Conservation (phyloP, 2,888 invertebrate genomes). For the Platypus cylindrus region DNA sequence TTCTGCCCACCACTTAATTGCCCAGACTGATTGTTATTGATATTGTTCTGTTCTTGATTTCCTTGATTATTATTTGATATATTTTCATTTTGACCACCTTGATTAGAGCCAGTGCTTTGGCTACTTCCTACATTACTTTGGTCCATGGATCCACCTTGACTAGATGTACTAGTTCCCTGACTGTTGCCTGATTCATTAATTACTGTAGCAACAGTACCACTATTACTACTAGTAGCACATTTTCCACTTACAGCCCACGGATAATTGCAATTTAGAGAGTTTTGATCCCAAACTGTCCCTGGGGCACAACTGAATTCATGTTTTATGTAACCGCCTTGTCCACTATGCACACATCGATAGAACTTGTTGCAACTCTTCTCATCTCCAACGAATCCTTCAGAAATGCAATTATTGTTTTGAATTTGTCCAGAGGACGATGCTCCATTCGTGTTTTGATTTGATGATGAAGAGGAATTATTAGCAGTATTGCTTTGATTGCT, state of each 20-base stretch:
- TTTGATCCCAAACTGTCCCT: conserved; percentile 66
- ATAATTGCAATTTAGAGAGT: conserved; percentile 57
- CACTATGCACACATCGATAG: conserved; percentile 59
- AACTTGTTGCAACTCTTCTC: conserved; percentile 58
- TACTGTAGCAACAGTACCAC: too few species aligned
- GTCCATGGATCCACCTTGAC: not conserved
- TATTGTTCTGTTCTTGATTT: too few species aligned
- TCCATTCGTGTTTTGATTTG: conserved; percentile 4
- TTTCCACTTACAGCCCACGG: conserved; percentile 41
- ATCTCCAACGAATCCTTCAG: conserved; percentile 61
- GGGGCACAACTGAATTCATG: conserved; percentile 62
- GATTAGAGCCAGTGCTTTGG: too few species aligned
- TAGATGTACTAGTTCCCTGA: too few species aligned
- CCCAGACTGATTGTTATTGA: too few species aligned
- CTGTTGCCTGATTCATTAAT: too few species aligned
- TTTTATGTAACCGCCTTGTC: conserved; percentile 45
- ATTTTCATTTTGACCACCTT: too few species aligned
- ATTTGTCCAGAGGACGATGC: not conserved
- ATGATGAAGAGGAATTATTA: too few species aligned
- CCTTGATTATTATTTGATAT: too few species aligned
- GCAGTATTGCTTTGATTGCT: too few species aligned
- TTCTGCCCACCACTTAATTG: too few species aligned
- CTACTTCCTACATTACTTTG: too few species aligned
- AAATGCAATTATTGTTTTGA: conserved; percentile 34
- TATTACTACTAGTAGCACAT: conserved; percentile 14